phyloP scores from a whole-genome alignment of 2,113 vertebrate genomes.

The Triplophysa dalaica region DNA sequence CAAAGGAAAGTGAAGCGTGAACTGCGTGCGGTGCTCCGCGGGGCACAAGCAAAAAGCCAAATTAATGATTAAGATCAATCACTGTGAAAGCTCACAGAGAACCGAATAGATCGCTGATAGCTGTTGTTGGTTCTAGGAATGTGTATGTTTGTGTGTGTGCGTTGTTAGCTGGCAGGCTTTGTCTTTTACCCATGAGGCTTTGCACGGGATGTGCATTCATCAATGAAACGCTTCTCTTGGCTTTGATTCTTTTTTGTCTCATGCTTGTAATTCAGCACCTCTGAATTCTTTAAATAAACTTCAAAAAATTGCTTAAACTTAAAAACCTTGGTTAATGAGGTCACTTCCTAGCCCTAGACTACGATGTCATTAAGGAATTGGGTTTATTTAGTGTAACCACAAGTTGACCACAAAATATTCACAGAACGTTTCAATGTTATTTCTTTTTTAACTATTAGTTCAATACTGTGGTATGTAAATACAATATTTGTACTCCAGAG shows the following conservation, averaged over 20 bases:
- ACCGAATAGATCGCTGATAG: conserved; percentile 7
- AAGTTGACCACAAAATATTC: too few relatives aligned
- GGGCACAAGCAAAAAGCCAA: conserved; percentile 34
- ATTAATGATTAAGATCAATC: conserved; percentile 48
- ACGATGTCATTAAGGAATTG: background rate
- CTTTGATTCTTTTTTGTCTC: conserved; percentile 6
- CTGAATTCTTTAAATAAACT: background rate
- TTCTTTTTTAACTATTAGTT: too few relatives aligned
- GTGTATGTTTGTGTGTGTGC: conserved; percentile 17
- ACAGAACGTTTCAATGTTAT: too few relatives aligned
- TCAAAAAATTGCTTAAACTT: too few relatives aligned
- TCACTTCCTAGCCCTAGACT: background rate
- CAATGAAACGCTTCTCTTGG: conserved; percentile 12
- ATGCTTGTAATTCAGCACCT: background rate
- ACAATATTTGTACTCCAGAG: background rate
- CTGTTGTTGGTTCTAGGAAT: background rate
- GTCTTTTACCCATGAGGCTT: conserved; percentile 24
- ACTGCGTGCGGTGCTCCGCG: background rate
- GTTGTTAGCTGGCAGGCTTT: conserved; percentile 5
- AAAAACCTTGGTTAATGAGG: background rate
- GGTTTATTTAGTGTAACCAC: background rate
- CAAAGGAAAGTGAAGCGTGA: conserved; percentile 11
- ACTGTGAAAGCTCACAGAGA: conserved; percentile 43
- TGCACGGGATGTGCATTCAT: conserved; percentile 21
- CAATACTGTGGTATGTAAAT: too few relatives aligned